Evolutionary conservation across 2,113 vertebrate genomes (phyloP).

Genomic region (Saguinus midas): DNA sequence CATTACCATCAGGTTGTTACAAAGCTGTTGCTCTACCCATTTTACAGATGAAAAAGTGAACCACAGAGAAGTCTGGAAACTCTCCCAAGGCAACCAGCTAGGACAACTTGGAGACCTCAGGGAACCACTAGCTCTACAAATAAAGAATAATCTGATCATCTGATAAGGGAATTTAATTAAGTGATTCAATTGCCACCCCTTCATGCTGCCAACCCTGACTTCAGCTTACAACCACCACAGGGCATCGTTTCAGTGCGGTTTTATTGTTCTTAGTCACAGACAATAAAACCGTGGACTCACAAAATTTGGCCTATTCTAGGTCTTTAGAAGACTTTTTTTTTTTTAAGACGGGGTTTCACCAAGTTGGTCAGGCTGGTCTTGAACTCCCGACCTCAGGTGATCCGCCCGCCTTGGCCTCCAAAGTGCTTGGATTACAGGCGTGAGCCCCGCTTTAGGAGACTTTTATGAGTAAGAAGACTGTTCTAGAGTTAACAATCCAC

Average conservation of each 20-base stretch:
- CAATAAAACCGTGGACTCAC: not conserved
- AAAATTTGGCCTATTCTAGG: not conserved
- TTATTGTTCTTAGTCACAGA: not conserved
- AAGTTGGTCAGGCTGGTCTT: too few species aligned
- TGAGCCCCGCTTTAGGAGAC: too few species aligned
- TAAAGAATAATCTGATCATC: not conserved
- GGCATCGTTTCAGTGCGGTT: not conserved
- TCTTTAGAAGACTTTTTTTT: not conserved
- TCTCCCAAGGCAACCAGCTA: not conserved
- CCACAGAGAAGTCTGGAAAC: not conserved
- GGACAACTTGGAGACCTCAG: not conserved
- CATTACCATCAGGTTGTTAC: not conserved
- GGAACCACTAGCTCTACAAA: not conserved
- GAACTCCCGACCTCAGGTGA: too few species aligned
- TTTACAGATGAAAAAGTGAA: not conserved
- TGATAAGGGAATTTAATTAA: not conserved
- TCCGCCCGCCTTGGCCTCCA: too few species aligned
- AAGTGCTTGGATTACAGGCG: too few species aligned
- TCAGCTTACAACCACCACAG: not conserved
- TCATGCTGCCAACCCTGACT: not conserved
- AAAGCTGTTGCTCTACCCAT: not conserved
- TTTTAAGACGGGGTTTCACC: too few species aligned
- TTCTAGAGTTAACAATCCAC: not conserved
- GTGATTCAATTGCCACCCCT: not conserved
- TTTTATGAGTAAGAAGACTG: not conserved